These are phyloP conservation scores for Hippocampus mohnikei DNA, from an alignment of 2,113 vertebrate species.

Conservation along the genomic window DNA sequence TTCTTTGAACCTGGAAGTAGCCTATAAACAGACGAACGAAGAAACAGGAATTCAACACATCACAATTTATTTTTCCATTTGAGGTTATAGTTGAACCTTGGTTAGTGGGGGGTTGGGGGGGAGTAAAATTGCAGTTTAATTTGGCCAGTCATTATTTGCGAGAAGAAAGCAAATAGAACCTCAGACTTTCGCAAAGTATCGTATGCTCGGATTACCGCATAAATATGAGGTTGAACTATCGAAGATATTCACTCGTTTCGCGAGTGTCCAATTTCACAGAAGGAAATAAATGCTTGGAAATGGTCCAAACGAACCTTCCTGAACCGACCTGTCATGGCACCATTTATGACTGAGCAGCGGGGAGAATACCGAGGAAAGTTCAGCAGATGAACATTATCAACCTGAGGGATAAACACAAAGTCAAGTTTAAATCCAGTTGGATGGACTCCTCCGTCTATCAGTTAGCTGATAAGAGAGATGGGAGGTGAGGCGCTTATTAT, in stretches of 20 bases:
- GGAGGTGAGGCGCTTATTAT: constrained; percentile 46
- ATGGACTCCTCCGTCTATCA: constrained; percentile 43
- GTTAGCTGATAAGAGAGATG: constrained; percentile 51
- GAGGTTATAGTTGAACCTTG: neutral
- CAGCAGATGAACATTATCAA: constrained; percentile 53
- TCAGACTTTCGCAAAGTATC: neutral
- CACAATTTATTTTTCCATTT: neutral
- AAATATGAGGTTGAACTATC: neutral
- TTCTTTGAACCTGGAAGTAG: neutral
- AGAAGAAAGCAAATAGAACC: neutral
- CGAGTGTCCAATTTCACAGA: neutral
- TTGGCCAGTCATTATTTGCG: too few relatives aligned
- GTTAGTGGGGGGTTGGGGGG: too few relatives aligned
- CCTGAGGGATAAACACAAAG: constrained; percentile 59
- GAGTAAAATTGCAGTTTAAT: too few relatives aligned
- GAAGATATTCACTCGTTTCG: neutral
- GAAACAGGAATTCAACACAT: neutral
- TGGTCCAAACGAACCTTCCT: neutral
- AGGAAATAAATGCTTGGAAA: neutral
- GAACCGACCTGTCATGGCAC: constrained; percentile 1
- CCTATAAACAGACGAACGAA: neutral
- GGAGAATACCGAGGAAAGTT: constrained; percentile 47
- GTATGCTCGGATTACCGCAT: neutral
- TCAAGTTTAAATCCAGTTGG: constrained; percentile 52
- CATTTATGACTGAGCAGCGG: constrained; percentile 23